phyloP scores from a whole-genome alignment of 1,140 invertebrate genomes.

The Plodia interpunctella region DNA sequence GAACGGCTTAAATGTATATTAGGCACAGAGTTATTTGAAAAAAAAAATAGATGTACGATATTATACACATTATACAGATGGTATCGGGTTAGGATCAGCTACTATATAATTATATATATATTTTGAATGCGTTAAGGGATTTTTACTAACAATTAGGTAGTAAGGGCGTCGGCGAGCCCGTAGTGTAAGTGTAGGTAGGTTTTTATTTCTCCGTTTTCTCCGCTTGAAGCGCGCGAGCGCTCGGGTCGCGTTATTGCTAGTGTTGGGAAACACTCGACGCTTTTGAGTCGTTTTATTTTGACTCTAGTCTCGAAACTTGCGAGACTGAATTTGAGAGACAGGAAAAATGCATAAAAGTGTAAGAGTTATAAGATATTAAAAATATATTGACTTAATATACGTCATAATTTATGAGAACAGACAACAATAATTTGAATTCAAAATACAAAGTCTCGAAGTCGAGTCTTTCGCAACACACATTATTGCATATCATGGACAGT shows the following conservation, averaged over 20 bases:
- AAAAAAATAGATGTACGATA: slow-evolving; percentile 65
- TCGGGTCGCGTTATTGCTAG: background rate
- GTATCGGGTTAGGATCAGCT: slow-evolving; percentile 58
- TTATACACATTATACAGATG: slow-evolving; percentile 65
- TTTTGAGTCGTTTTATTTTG: background rate
- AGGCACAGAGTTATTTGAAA: slow-evolving; percentile 72
- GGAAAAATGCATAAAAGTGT: no score
- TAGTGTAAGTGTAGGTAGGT: slow-evolving; percentile 22
- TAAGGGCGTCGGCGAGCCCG: slow-evolving; percentile 16
- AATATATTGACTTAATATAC: no score
- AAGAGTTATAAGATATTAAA: no score
- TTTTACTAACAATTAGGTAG: slow-evolving; percentile 74
- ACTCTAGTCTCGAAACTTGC: background rate
- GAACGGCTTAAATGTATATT: slow-evolving; percentile 73
- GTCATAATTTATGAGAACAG: background rate
- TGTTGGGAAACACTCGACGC: background rate
- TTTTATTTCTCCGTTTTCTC: slow-evolving; percentile 17
- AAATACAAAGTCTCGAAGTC: background rate
- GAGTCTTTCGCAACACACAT: background rate
- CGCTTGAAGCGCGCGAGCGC: slow-evolving; percentile 4
- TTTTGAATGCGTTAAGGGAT: slow-evolving; percentile 74
- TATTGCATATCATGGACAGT: slow-evolving; percentile 63
- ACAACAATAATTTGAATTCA: no score
- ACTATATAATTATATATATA: slow-evolving; percentile 66
- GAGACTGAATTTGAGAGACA: background rate